Conservation (phyloP, 2,797 vertebrate species). For the Macropus fuliginosus region DNA sequence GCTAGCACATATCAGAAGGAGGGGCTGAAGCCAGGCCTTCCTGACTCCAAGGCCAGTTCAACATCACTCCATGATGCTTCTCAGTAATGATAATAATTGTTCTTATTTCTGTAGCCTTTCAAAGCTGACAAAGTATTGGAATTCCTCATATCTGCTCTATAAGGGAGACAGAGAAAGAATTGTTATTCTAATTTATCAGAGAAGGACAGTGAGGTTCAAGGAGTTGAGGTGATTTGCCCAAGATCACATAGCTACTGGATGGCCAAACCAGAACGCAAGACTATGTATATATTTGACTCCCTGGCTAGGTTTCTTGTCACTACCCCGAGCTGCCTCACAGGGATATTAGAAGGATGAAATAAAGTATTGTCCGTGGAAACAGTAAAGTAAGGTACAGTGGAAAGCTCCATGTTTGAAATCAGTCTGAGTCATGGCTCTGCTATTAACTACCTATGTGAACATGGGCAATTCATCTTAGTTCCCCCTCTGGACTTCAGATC, state of each 20-base stretch:
- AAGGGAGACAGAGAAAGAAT: background rate
- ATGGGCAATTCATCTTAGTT: background rate
- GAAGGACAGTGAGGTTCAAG: background rate
- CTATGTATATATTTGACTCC: background rate
- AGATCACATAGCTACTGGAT: background rate
- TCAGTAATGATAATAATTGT: background rate
- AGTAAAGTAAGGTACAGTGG: background rate
- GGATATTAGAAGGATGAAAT: background rate
- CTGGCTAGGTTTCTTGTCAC: background rate
- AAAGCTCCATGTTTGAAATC: background rate
- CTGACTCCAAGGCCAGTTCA: background rate
- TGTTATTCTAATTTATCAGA: background rate
- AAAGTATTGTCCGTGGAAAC: background rate
- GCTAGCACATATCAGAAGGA: background rate
- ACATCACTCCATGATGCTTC: background rate
- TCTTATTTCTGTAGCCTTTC: background rate
- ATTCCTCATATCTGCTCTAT: background rate
- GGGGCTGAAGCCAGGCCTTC: background rate
- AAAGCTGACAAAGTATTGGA: background rate
- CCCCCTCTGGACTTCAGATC: background rate
- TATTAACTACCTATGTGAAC: background rate
- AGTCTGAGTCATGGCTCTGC: background rate
- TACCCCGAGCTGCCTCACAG: background rate
- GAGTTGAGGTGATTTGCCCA: background rate
- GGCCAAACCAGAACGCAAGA: background rate